Percentiles rank a stretch among this genome's conserved stretches.
phyloP scores from a whole-genome alignment of 2,888 invertebrate species.

The Herminia tarsipennalis region DNA sequence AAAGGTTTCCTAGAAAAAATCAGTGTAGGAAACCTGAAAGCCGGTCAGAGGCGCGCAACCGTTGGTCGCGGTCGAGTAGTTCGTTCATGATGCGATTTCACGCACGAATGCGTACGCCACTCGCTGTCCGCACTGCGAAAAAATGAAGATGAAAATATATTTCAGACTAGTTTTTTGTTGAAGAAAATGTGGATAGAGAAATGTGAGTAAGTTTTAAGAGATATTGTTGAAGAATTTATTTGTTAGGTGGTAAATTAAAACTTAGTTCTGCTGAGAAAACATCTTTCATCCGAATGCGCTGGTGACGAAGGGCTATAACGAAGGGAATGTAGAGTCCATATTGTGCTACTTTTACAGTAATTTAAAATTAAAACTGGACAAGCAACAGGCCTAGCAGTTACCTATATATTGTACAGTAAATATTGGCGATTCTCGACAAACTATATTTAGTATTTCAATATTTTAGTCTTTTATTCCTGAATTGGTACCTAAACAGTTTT shows the following conservation, averaged over 20 bases:
- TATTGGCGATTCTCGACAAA: too few relatives aligned
- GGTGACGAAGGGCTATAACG: too few relatives aligned
- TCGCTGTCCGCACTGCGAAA: conserved; percentile 38
- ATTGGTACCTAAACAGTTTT: too few relatives aligned
- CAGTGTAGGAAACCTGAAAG: conserved; percentile 14
- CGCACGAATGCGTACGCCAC: conserved; percentile 48
- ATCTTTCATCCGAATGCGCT: too few relatives aligned
- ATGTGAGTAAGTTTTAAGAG: not conserved
- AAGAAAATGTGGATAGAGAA: conserved; percentile 8
- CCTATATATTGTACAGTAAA: too few relatives aligned
- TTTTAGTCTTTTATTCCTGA: too few relatives aligned
- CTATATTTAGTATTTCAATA: too few relatives aligned
- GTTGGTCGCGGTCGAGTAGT: conserved; percentile 56
- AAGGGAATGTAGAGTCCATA: too few relatives aligned
- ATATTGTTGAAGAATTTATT: not conserved
- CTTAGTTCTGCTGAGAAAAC: too few relatives aligned
- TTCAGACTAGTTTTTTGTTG: conserved; percentile 16
- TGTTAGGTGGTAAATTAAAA: not conserved
- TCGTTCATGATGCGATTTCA: conserved; percentile 64
- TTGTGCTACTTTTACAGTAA: too few relatives aligned
- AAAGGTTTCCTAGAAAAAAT: conserved; percentile 17
- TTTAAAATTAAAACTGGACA: too few relatives aligned
- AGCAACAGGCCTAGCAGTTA: too few relatives aligned
- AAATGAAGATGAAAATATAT: conserved; percentile 26
- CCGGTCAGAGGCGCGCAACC: conserved; percentile 73